Evolutionary conservation across 2,888 invertebrate species (phyloP), one percentile per base, ranked within the genome.

Genomic region (Drosophila rellima): DNA sequence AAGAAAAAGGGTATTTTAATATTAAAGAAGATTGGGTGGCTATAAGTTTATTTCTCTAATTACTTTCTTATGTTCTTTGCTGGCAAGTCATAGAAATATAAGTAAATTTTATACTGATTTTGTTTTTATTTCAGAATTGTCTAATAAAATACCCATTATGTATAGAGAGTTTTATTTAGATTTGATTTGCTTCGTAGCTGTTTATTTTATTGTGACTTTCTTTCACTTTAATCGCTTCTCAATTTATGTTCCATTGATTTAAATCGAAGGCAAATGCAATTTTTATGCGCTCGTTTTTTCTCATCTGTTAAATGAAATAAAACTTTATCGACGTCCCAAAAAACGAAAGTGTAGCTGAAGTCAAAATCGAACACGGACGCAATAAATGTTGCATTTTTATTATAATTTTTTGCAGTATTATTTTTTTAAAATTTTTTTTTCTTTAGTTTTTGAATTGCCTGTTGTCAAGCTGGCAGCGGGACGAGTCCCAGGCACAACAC

Each of bases 301-400:
- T 17, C 10, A 7, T 15, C 35, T 23, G 44, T 33, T 55, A 35
- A 55, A 55, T 55, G 44, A 55, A 55, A 74, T 62, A 63, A 78
- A 74, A 65, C 48, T 74, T 78, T 74, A 76, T 73, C 69, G 64
- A 45, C 56, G 55, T 40, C 18, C 31, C 66, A 56, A 66, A 66
- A 77, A 75, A 71, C 78, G 79, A 78, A 78, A 78, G 79, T 78
- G 71, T 54, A 60, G 70, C 59, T 35, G 13, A 50, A 40, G 29
- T 31, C 33, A 13, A 35, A 50, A 20, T 50, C 23, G 18, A 37
- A 45, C 56, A 45, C 56, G 68, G 57, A 62, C 66, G 72, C 78
- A 88, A 85, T 88, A 83, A 82, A 88, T 83, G 88, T 82, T 83
- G 83, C 83, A 83, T 80, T 83, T 83, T 88, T 88, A 83, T 83